phyloP scores from a whole-genome alignment of 2,113 vertebrate species.

The Gadus macrocephalus region DNA sequence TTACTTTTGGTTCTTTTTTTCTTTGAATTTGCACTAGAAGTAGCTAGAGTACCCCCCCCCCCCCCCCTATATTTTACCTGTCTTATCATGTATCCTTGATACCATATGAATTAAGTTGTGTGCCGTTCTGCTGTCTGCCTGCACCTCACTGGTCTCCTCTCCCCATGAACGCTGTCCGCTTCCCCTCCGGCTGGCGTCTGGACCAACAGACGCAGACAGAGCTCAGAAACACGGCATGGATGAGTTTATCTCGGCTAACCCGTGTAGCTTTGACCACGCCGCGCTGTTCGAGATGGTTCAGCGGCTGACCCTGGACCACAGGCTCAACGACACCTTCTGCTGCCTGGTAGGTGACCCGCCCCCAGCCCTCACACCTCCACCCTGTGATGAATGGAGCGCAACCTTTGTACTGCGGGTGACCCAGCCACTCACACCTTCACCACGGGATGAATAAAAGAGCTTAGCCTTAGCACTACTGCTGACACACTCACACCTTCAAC shows the following conservation, averaged over 20 bases:
- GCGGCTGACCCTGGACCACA: constrained; percentile 98
- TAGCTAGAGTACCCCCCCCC: constrained; percentile 31
- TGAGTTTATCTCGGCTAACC: constrained; percentile 99
- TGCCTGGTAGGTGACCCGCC: constrained; percentile 90
- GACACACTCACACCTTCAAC: no score
- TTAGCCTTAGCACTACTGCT: no score
- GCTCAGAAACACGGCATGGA: constrained; percentile 99
- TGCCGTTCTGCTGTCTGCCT: constrained; percentile 33
- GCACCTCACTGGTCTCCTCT: constrained; percentile 59
- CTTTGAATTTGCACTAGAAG: constrained; percentile 76
- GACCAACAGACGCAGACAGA: constrained; percentile 99
- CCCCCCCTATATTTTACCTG: constrained; percentile 29
- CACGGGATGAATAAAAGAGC: no score
- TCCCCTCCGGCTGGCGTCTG: constrained; percentile 88
- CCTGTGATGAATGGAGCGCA: no score
- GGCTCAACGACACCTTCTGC: constrained; percentile 99
- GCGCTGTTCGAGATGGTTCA: constrained; percentile 99
- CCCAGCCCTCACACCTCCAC: background rate
- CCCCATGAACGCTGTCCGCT: constrained; percentile 78
- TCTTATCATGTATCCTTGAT: no score
- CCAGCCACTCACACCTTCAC: no score
- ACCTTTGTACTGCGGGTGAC: no score
- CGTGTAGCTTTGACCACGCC: constrained; percentile 99
- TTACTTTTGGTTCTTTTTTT: constrained; percentile 67
- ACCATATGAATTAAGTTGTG: constrained; percentile 48